These are phyloP conservation scores for Caenorhabditis virilis DNA, from an alignment of 2,888 invertebrate genomes.

Conservation along the genomic window DNA sequence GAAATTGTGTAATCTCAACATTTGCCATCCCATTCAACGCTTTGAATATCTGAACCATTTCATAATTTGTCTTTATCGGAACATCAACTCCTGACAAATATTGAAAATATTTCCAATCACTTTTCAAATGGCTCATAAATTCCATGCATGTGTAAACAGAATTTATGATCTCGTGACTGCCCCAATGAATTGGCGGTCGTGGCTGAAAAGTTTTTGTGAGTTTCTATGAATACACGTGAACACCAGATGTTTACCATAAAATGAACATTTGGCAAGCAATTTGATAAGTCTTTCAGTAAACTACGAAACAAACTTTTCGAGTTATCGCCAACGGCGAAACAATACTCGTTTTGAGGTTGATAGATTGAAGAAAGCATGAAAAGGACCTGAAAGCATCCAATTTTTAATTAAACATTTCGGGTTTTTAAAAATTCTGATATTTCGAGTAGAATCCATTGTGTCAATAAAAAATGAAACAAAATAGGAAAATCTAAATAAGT, in stretches of 20 bases:
- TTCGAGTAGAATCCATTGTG: no score
- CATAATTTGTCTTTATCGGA: slow-evolving; percentile 45
- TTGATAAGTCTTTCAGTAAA: slow-evolving; percentile 33
- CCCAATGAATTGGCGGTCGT: slow-evolving; percentile 41
- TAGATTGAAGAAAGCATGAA: slow-evolving; percentile 56
- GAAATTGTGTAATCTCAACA: slow-evolving; percentile 27
- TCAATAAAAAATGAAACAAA: no score
- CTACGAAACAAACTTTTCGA: slow-evolving; percentile 39
- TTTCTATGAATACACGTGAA: neutral
- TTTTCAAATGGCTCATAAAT: slow-evolving; percentile 23
- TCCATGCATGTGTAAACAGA: slow-evolving; percentile 38
- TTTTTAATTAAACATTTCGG: no score
- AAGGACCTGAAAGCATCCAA: slow-evolving; percentile 40
- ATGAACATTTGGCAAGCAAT: slow-evolving; percentile 56
- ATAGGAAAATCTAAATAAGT: no score
- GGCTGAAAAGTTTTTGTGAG: slow-evolving; percentile 11
- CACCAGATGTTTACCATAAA: slow-evolving; percentile 46
- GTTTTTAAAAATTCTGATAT: no score
- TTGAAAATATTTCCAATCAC: slow-evolving; percentile 43
- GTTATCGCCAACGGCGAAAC: slow-evolving; percentile 54
- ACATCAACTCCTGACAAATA: slow-evolving; percentile 44
- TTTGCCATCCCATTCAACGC: slow-evolving; percentile 38
- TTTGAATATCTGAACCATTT: slow-evolving; percentile 46
- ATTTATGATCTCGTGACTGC: slow-evolving; percentile 44
- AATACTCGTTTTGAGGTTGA: slow-evolving; percentile 62